A percentile compares a stretch with the other conserved stretches of the same genome.
These are phyloP conservation scores for Drosophila neotestacea DNA, from an alignment of 2,888 invertebrate genomes.

Conservation along the genomic window DNA sequence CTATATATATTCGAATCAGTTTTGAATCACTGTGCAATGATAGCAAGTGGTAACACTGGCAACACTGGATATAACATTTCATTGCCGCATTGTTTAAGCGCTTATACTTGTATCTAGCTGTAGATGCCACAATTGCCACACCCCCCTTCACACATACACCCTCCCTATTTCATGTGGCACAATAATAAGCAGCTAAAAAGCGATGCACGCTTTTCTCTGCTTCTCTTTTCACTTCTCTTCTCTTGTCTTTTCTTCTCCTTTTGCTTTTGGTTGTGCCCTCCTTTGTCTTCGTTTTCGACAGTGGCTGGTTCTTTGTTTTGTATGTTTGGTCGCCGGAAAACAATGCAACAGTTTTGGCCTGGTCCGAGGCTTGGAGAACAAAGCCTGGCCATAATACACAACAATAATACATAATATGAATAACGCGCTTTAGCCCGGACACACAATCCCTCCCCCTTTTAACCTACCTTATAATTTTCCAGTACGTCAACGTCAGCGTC, in stretches of 20 bases:
- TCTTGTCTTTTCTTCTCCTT: not conserved
- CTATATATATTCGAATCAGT: not conserved
- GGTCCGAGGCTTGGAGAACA: conserved; percentile 52
- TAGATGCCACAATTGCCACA: conserved; percentile 15
- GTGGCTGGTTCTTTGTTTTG: conserved; percentile 19
- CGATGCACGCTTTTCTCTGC: conserved; percentile 11
- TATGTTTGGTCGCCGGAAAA: conserved; percentile 43
- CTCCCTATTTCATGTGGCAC: not conserved
- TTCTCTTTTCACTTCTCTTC: not conserved
- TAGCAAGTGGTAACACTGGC: conserved; percentile 12
- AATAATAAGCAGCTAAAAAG: conserved; percentile 31
- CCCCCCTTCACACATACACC: not conserved
- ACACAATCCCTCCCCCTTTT: not conserved
- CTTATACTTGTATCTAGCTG: conserved; percentile 14
- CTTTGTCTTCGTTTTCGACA: conserved; percentile 11
- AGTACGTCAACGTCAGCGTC: conserved; percentile 12
- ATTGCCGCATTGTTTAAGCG: conserved; percentile 30
- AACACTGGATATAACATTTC: conserved; percentile 25
- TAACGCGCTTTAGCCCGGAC: not conserved
- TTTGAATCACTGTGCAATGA: not conserved
- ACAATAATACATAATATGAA: conserved; percentile 52
- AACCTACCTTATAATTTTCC: conserved; percentile 18
- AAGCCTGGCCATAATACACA: conserved; percentile 55
- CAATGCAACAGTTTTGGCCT: conserved; percentile 72
- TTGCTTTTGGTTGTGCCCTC: conserved; percentile 3